phyloP scores from a whole-genome alignment of 1,140 invertebrate genomes.

The Glossosoma conforme region DNA sequence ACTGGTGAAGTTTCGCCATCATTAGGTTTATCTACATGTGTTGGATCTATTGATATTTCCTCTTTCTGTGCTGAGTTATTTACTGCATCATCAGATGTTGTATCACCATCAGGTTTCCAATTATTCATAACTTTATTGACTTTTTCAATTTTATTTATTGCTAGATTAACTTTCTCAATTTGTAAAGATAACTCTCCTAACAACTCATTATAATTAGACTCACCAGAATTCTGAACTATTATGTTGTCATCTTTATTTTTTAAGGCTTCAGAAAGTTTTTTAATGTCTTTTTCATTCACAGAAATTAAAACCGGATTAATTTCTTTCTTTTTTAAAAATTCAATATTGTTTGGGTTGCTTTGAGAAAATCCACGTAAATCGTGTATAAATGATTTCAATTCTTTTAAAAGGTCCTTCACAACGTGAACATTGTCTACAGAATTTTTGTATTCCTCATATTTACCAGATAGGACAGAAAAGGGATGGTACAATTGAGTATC shows the following conservation, averaged over 20 bases:
- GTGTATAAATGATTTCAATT: neutral
- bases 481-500: constrained; percentile 7
- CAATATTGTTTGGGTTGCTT: too few species aligned
- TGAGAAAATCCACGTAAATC: neutral
- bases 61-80: too few species aligned
- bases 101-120: too few species aligned
- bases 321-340: too few species aligned
- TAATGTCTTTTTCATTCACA: too few species aligned
- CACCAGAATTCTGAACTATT: neutral
- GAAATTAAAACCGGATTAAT: too few species aligned
- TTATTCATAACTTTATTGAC: too few species aligned
- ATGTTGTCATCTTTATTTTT: neutral
- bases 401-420: neutral
- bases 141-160: neutral
- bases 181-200: neutral
- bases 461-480: neutral
- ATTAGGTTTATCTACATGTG: too few species aligned
- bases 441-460: neutral
- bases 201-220: neutral
- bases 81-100: too few species aligned
- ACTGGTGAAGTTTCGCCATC: too few species aligned
- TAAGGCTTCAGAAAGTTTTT: neutral
- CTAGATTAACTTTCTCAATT: neutral
- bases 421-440: neutral
- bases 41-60: too few species aligned